These are phyloP conservation scores for Ceratitis capitata DNA, from an alignment of 1,140 invertebrate species.

Conservation along the genomic window DNA sequence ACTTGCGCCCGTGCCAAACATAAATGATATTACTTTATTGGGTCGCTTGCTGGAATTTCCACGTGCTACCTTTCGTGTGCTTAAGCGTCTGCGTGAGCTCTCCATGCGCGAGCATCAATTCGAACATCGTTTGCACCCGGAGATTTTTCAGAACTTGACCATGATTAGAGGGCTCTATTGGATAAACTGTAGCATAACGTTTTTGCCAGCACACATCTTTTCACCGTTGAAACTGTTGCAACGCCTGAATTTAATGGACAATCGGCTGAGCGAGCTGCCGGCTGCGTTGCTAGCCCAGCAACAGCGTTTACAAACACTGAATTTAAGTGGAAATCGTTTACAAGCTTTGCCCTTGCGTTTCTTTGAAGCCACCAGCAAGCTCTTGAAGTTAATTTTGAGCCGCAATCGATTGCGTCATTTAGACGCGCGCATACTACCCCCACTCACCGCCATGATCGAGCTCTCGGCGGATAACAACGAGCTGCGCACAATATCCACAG, in stretches of 20 bases:
- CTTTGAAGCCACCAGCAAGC: not conserved
- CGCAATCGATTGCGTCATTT: conserved; percentile 6
- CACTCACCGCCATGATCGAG: not conserved
- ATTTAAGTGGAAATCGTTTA: not conserved
- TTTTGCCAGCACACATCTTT: not conserved
- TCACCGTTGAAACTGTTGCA: not conserved
- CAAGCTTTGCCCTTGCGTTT: not conserved
- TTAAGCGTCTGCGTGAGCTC: not conserved
- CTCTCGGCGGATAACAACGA: not conserved
- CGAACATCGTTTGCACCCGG: not conserved
- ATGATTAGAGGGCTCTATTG: not conserved
- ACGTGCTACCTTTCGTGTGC: not conserved
- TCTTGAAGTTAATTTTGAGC: not conserved
- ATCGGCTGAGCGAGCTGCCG: not conserved
- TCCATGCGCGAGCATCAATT: not conserved
- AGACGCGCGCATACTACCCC: not conserved
- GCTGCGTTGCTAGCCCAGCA: not conserved
- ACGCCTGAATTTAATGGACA: not conserved
- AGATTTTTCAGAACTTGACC: not conserved
- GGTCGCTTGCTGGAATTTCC: not conserved
- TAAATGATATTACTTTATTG: not conserved
- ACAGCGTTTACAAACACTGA: not conserved
- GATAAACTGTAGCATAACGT: not conserved
- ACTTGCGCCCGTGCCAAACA: not conserved
- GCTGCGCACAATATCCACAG: not conserved